Evolutionary conservation across 2,113 vertebrate species (phyloP), one percentile per base, ranked within the genome.

Genomic region (Solenodon paradoxus): DNA sequence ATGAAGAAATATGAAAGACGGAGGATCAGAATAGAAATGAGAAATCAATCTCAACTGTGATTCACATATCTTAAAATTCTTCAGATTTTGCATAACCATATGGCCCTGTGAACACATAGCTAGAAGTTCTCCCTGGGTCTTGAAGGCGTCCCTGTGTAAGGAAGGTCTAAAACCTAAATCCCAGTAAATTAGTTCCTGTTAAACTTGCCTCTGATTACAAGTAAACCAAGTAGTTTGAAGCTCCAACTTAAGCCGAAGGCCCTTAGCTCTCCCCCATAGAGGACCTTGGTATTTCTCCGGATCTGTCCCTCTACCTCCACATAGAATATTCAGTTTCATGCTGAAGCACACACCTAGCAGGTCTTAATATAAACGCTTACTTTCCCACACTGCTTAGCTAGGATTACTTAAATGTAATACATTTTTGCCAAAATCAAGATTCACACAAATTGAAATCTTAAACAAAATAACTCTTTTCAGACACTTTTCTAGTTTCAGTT

Each of bases 181-280:
- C 32, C 53, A 35, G 32, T 8, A 83, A 92, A 81, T 71, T 26
- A 84, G 57, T 16, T 94, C 26, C 82, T 9, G 5, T 64, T 81
- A 80, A 95, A 53, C 63, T 30, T 77, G 53, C 49, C 88, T 92
- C 85, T 85, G 71, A 92, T 94, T 68, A 81, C 35, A 94, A 78
- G 74, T 57, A 64, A 88, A 71, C 45, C 94, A 19, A 75, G 40
- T 2, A 61, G 87, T 51, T 20, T 80, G 53, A 90, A 92, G 66
- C 90, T 45, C 45, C 22, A 89, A 55, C 17, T 85, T 59, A 84
- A 74, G 79, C 64, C 88, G 79, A 84, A 30, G 26, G 30, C 74
- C 66, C 30, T 89, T 38, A 69, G 45, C 59, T 49, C 38, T 53
- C 30, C 59, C 19, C 53, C 40, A n/a, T 9, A 45, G 40, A 91